These are phyloP conservation scores for Remorina albescens DNA, from an alignment of 2,797 vertebrate genomes.

Conservation along the genomic window DNA sequence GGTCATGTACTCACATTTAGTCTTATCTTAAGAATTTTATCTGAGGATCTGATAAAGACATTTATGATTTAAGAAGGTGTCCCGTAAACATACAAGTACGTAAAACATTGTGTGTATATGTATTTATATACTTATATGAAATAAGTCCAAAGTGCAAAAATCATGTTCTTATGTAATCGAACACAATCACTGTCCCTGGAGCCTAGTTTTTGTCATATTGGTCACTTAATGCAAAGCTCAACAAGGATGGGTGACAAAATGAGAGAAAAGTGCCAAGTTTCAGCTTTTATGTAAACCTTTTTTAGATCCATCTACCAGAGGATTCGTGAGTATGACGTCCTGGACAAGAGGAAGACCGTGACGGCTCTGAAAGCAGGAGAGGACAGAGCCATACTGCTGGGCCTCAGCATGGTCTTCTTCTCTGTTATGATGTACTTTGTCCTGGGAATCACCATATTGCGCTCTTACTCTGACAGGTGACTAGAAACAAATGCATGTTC, in stretches of 20 bases:
- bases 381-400: slow-evolving; percentile 93
- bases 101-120: too few species aligned
- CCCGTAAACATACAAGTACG: neutral
- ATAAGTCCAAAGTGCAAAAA: too few species aligned
- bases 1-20: neutral
- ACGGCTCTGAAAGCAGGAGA: slow-evolving; percentile 95
- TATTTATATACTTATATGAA: too few species aligned
- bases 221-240: neutral
- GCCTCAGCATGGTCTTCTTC: slow-evolving; percentile 93
- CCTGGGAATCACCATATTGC: slow-evolving; percentile 92
- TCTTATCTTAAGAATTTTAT: neutral
- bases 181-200: neutral
- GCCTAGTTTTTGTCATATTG: too few species aligned
- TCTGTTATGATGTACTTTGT: slow-evolving; percentile 97
- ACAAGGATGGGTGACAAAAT: neutral
- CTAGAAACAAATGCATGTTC: neutral
- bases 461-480: slow-evolving; percentile 94
- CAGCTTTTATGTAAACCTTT: neutral
- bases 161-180: neutral
- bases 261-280: neutral
- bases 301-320: slow-evolving; percentile 95
- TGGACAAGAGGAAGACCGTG: slow-evolving; percentile 96
- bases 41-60: neutral
- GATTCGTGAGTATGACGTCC: slow-evolving; percentile 91
- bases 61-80: neutral